Evolutionary conservation across 30 jellyfish, hydroid and myxozoan genomes (phyloP), one percentile per base, ranked within the genome.

Genomic region (Aurelia sp.): DNA sequence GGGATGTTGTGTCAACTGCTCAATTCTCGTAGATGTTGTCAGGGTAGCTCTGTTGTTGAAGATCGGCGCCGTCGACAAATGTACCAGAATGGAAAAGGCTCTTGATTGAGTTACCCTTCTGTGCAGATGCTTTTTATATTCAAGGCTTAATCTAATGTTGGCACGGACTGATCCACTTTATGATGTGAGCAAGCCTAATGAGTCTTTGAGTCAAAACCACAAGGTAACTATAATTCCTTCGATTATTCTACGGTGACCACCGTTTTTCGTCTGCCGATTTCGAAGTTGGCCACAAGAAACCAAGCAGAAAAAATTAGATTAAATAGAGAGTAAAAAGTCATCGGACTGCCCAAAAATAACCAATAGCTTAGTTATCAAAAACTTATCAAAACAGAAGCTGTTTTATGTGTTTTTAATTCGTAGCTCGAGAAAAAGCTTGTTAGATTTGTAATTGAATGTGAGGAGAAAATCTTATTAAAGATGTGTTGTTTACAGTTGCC

Each of bases 191-290:
- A 76, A 76, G 74, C 48, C 77, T 76, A 60, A 76, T 68, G 77
- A 76, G 87, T 35, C 87, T 58, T 76, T 76, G 87, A 76, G 78
- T n/a, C 62, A 59, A 76, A 76, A 63, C 87, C 87, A 76, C 87
- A 76, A 76, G 87, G 87, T 50, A 76, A 57, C 35, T 63, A n/a
- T 76, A 76, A 76, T 58, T 76, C 87, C 87, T 60, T 76, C 82
- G 41, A 58, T 76, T 76, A 76, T 76, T 47, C 24, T 76, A 12
- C 66, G 22, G 15, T 41, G 87, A 76, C 87, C 87, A 75, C 87
- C 60, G 87, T 76, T 76, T 76, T 76, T 76, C 87, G 87, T 76
- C 87, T 58, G 76, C 40, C 87, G 44, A 76, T 76, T 75, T 75
- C n/a, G 41, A 74, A 22, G 41, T 75, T 75, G 38, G 87, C 87